Evolutionary conservation across 2,888 invertebrate species (phyloP), one percentile per base, ranked within the genome.

Genomic region (Galerucella calmariensis): DNA sequence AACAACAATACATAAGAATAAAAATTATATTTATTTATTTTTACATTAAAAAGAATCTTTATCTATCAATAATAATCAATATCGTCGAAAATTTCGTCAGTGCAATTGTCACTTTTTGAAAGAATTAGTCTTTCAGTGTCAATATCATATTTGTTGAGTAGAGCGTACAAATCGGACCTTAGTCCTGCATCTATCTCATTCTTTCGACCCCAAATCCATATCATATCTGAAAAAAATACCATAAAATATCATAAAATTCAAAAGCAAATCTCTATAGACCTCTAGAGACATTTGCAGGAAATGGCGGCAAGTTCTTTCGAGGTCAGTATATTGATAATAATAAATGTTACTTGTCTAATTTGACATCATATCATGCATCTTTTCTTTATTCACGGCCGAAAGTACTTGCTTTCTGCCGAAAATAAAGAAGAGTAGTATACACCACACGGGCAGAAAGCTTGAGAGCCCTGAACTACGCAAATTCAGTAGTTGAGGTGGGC

Each of bases 81-180:
- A 35, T 66, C 66, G 11, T 69, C 61, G 24, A 67, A 16, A 56
- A 62, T 56, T 48, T 75, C 72, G 56, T 82, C 80, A 74, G 82
- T 81, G 86, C 94, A 94, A 84, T 93, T 91, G 80, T 88, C 89
- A 86, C 92, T 93, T 86, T 92, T 92, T 81, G 94, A 91, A 77
- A 94, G 88, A 79, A 93, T 91, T 78, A 94, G 90, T 78, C 94
- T 88, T 84, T 94, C 93, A 12, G 93, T 91, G 86, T 94, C 93
- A 8, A 94, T 88, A 12, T 89, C 88, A 73, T 91, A 87, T 67
- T 89, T 88, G 79, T 89, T 88, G 81, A 94, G 87, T 75, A 90
- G 89, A 79, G 90, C 89, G 85, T 94, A 94, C 76, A 94, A 91
- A 81, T 90, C 89, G 14, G 91, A 90, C 74, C 94, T 90, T 68